Percentiles rank a stretch among this genome's conserved stretches.
Evolutionary conservation across 2,797 vertebrate species (phyloP).

Genomic region (Chelonia mydas): DNA sequence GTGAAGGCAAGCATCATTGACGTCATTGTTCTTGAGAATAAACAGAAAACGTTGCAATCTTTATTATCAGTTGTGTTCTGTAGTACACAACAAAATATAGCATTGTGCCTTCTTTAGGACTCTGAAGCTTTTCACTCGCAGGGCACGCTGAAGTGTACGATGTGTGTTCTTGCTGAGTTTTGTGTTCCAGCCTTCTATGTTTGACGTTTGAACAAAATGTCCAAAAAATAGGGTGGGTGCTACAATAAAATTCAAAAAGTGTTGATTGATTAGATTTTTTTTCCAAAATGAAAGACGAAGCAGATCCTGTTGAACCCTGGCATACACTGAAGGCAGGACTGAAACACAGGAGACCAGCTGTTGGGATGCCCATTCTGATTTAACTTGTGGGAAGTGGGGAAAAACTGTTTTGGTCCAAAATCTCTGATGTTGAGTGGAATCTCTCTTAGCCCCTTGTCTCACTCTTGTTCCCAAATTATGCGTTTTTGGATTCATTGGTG

Average conservation of each 20-base stretch:
- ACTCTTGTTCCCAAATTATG: not conserved
- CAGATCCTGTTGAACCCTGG: not conserved
- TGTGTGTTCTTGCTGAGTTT: fast-evolving
- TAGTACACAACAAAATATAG: not conserved
- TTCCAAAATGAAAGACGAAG: not conserved
- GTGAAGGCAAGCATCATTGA: not conserved
- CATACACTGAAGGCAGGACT: not conserved
- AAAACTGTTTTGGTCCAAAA: not conserved
- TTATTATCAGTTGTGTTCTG: not conserved
- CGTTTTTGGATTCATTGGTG: slow-evolving; percentile 43
- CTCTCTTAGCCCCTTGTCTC: not conserved
- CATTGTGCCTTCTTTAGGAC: not conserved
- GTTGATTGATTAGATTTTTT: not conserved
- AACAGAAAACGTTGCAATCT: not conserved
- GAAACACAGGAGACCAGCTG: not conserved
- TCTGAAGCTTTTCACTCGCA: not conserved
- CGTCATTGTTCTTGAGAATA: not conserved
- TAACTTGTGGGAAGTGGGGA: not conserved
- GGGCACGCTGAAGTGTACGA: fast-evolving
- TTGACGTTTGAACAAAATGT: not conserved
- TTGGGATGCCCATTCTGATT: fast-evolving
- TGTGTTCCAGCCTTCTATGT: not conserved
- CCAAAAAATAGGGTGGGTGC: not conserved
- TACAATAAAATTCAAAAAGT: not conserved
- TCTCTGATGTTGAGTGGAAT: not conserved